Evolutionary conservation across 2,888 invertebrate species (phyloP), one percentile per base, ranked within the genome.

Genomic region (Thera britannica): DNA sequence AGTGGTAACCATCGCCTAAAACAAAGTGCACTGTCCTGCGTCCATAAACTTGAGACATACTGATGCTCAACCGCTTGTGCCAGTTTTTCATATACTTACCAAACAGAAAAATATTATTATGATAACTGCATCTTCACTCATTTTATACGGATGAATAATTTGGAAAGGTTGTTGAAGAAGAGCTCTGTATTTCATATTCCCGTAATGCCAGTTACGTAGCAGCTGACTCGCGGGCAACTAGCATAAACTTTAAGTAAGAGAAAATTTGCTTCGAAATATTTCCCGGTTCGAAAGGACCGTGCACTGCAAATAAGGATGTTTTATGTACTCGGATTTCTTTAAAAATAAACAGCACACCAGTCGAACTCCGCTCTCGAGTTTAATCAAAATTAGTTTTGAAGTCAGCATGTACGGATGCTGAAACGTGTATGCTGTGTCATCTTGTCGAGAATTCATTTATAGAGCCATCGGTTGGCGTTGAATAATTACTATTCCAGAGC

Each of bases 211-310:
- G 83, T 83, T 83, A 82, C 79, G 79, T 79, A 81, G 84, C 84
- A 84, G 84, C 84, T 83, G 84, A 87, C 85, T 88, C 83, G 79
- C 77, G 82, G 79, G 84, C 84, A 89, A 90, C 90, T 88, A 86
- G 85, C 86, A 85, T 86, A 84, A 89, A 89, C 83, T 90, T 88
- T 83, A 81, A 84, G 83, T 76, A 79, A 83, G 81, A 85, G 84
- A 82, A 87, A 88, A 86, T 87, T 88, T 86, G 78, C 84, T 84
- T 82, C 75, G 77, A 84, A 89, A 88, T 89, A 87, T 89, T 89
- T 81, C 81, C 76, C 77, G 74, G 82, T 80, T 82, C 75, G 84
- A 83, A 83, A 86, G 83, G 78, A 83, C 75, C 81, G 79, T 83
- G 81, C 76, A 81, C 83, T 72, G 84, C 77, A 85, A 88, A 87